Evolutionary conservation across 1,140 invertebrate species (phyloP).

Genomic region (Panonychus citri): DNA sequence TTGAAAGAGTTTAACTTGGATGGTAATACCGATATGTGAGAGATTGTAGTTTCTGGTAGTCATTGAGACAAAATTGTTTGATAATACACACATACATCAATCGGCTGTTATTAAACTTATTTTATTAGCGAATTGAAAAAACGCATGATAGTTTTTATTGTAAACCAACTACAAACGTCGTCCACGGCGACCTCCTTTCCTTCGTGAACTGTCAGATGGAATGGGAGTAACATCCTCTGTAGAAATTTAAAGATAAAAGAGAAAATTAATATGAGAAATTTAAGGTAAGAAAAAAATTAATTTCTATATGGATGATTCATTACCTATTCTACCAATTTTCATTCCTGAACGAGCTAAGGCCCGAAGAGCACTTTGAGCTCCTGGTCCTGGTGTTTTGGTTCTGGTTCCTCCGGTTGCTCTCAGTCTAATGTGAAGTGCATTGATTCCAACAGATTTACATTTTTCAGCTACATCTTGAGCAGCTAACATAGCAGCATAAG

Average conservation of each 20-base stretch:
- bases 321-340: conserved; percentile 92
- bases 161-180: conserved; percentile 62
- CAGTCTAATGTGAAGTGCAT: conserved; percentile 90
- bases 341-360: conserved; percentile 93
- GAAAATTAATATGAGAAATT: conserved; percentile 3
- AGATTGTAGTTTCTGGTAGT: too few species aligned
- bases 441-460: conserved; percentile 87
- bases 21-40: too few species aligned
- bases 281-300: conserved; percentile 13
- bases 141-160: too few species aligned
- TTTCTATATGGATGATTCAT: conserved; percentile 3
- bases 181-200: conserved; percentile 98
- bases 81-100: too few species aligned
- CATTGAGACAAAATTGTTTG: too few species aligned
- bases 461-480: conserved; percentile 99
- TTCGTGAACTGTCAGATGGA: conserved; percentile 90
- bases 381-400: conserved; percentile 91
- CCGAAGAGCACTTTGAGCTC: conserved; percentile 88
- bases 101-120: too few species aligned
- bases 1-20: too few species aligned
- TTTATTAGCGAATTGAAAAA: too few species aligned
- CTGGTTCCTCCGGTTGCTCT: conserved; percentile 92
- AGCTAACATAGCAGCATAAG: conserved; percentile 99
- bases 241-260: conserved; percentile 15
- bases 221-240: conserved; percentile 89